Evolutionary conservation across 2,797 vertebrate genomes (phyloP).

Genomic region (Sebastes baramenuke): DNA sequence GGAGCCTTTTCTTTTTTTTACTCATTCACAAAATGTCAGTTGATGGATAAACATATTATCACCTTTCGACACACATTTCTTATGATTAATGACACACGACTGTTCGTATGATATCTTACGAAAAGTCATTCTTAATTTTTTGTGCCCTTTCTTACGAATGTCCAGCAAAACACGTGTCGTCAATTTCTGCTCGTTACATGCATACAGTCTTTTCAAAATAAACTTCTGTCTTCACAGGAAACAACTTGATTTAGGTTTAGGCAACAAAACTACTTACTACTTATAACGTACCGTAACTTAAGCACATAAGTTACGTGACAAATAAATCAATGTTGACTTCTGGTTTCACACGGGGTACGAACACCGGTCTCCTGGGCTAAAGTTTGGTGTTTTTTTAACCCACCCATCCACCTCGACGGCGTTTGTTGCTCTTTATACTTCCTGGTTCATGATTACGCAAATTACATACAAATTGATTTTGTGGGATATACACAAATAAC

Average conservation of each 20-base stretch:
- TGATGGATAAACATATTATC: not conserved
- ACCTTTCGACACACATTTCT: not conserved
- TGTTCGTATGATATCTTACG: too few species aligned
- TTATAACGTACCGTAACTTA: too few species aligned
- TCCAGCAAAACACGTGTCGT: not conserved
- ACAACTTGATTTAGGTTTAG: not conserved
- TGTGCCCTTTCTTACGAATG: too few species aligned
- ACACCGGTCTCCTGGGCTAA: not conserved
- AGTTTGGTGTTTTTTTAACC: not conserved
- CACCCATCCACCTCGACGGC: not conserved
- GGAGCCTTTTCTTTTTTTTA: not conserved
- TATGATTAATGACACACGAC: not conserved
- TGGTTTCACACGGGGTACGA: too few species aligned
- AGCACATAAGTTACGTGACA: too few species aligned
- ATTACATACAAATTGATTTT: not conserved
- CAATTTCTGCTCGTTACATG: not conserved
- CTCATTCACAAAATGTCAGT: not conserved
- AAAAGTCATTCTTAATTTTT: too few species aligned
- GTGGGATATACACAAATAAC: not conserved
- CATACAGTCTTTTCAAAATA: not conserved
- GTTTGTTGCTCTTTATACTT: not conserved
- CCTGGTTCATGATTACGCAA: not conserved
- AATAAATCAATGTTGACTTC: too few species aligned
- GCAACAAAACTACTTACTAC: not conserved
- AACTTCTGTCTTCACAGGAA: not conserved